phyloP scores from a whole-genome alignment of 1,140 invertebrate species.

The Zaprionus ghesquierei region DNA sequence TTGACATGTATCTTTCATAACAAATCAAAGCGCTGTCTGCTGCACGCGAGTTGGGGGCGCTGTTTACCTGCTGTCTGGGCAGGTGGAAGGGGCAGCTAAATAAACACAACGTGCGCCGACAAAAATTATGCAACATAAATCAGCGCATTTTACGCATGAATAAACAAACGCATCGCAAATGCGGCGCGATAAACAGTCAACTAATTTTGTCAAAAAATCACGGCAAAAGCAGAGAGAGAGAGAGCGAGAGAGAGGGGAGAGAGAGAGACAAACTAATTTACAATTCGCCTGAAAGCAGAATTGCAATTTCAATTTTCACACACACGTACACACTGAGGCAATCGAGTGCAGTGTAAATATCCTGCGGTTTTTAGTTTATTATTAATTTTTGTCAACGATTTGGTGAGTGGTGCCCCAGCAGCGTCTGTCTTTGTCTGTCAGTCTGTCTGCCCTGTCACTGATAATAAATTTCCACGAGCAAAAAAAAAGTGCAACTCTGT shows the following conservation, averaged over 20 bases:
- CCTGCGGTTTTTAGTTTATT: conserved; percentile 78
- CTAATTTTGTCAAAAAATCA: conserved; percentile 51
- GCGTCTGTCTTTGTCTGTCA: conserved; percentile 20
- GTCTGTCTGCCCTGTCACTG: conserved; percentile 63
- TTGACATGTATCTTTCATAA: conserved; percentile 39
- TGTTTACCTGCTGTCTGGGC: conserved; percentile 22
- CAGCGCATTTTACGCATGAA: conserved; percentile 62
- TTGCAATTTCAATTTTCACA: conserved; percentile 25
- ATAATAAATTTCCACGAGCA: conserved; percentile 64
- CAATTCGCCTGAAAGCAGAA: conserved; percentile 41
- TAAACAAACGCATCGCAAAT: conserved; percentile 31
- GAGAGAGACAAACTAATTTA: conserved; percentile 60
- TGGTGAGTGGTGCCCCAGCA: background rate
- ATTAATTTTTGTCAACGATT: conserved; percentile 73
- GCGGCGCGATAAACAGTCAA: conserved; percentile 54
- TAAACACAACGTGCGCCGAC: conserved; percentile 41
- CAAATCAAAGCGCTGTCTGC: conserved; percentile 28
- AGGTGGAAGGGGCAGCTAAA: conserved; percentile 32
- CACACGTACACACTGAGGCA: conserved; percentile 2
- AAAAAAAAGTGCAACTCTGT: conserved; percentile 27
- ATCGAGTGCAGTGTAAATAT: conserved; percentile 75
- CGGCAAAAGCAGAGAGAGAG: background rate
- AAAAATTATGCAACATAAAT: conserved; percentile 63
- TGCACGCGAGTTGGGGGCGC: background rate
- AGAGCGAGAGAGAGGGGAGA: background rate